Evolutionary conservation across 2,888 invertebrate genomes (phyloP).

Genomic region (Ecliptopera silaceata): DNA sequence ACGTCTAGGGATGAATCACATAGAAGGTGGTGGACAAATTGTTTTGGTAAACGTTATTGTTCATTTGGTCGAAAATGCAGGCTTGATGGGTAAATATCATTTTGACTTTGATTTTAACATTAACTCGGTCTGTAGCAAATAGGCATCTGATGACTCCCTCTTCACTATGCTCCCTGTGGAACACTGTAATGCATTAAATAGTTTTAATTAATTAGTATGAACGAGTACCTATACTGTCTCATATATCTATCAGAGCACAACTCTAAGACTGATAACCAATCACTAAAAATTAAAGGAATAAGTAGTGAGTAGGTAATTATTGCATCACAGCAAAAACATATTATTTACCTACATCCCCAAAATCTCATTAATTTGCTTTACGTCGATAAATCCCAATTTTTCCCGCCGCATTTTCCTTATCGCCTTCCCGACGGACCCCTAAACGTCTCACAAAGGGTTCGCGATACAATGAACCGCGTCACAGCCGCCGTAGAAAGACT

Average conservation of each 20-base stretch:
- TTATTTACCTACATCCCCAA: constrained; percentile 28
- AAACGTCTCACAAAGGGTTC: constrained; percentile 52
- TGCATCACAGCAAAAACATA: constrained; percentile 12
- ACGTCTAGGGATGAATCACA: constrained; percentile 10
- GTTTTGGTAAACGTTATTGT: not conserved
- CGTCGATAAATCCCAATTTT: constrained; percentile 39
- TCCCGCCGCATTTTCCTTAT: constrained; percentile 39
- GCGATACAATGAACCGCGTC: constrained; percentile 45
- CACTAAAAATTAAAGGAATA: too few relatives aligned
- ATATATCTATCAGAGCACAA: too few relatives aligned
- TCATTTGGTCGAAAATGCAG: not conserved
- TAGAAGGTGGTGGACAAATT: not conserved
- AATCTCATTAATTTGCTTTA: constrained; percentile 35
- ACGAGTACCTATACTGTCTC: too few relatives aligned
- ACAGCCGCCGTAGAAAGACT: constrained; percentile 1
- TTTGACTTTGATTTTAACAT: too few relatives aligned
- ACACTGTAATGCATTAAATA: too few relatives aligned
- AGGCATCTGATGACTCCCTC: too few relatives aligned
- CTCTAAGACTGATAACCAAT: too few relatives aligned
- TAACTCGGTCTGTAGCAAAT: too few relatives aligned
- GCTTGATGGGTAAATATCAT: too few relatives aligned
- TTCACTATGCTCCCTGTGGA: too few relatives aligned
- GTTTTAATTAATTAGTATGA: too few relatives aligned
- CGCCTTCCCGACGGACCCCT: constrained; percentile 38
- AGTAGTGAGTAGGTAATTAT: constrained; percentile 1